These are phyloP conservation scores for Nineta flava DNA, from an alignment of 2,888 invertebrate species.

Conservation along the genomic window DNA sequence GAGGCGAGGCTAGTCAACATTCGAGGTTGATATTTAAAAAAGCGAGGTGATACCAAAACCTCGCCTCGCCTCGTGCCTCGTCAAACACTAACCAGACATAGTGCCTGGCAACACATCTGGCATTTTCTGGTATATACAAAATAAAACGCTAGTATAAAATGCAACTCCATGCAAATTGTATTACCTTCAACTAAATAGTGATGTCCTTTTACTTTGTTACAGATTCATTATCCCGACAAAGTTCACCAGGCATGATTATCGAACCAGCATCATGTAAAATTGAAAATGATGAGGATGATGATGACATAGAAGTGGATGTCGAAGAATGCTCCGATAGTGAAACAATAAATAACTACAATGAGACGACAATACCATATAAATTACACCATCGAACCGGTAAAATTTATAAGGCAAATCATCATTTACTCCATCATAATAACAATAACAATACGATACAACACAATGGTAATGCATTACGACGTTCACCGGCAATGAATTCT, in stretches of 20 bases:
- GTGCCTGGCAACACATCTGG: too few relatives aligned
- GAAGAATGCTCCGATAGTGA: slow-evolving; percentile 42
- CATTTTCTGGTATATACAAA: too few relatives aligned
- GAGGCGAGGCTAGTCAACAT: too few relatives aligned
- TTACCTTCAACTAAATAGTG: background rate
- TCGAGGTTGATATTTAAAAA: too few relatives aligned
- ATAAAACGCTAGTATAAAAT: background rate
- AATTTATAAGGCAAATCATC: slow-evolving; percentile 1
- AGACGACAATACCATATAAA: slow-evolving; percentile 9
- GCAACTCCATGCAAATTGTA: background rate
- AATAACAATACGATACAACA: background rate
- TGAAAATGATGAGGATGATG: slow-evolving; percentile 25
- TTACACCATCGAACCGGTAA: slow-evolving; percentile 6
- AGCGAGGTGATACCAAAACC: too few relatives aligned
- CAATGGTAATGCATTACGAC: background rate
- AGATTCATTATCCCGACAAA: slow-evolving; percentile 21
- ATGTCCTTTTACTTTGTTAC: slow-evolving; percentile 6
- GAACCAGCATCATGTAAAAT: slow-evolving; percentile 18
- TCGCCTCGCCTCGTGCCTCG: too few relatives aligned
- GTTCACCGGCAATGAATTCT: background rate
- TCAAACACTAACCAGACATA: too few relatives aligned
- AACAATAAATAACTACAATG: slow-evolving; percentile 20
- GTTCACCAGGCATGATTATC: slow-evolving; percentile 30
- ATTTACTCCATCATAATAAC: background rate
- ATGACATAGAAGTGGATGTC: slow-evolving; percentile 38